Base-by-base conservation (phyloP, 2,113 vertebrate species). In the Sinocyclocheilus grahami region DNA sequence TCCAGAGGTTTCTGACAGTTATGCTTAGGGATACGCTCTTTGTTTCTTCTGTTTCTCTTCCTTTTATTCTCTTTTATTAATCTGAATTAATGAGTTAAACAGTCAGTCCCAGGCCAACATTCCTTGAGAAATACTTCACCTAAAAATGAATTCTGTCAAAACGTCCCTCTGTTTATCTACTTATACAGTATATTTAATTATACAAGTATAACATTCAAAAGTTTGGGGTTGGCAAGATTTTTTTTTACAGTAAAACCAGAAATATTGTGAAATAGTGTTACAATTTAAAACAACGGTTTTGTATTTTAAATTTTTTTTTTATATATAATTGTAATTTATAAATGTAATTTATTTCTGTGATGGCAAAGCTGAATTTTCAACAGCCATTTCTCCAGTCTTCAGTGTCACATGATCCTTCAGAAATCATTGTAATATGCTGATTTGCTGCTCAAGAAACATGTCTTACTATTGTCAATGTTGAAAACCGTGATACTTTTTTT, bases 21-120 rank as follows among this genome's bases (percentile, higher is more conserved):
- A 30, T 82, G 71, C 37, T 82, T 18, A 83, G 85, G 71, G 65
- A 86, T 79, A 12, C 2, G 18, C 24, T n/a, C 67, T 53, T 78
- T 82, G 62, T 87, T 87, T 77, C 60, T n/a, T 51, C 58, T 39
- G n/a, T 53, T 76, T 58, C 27, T 82, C 78, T 78, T 24, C 46
- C 42, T 63, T 77, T 77, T 77, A 27, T 74, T 42, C 79, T 42
- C 55, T 53, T 75, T 82, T 75, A 30, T 33, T 69, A 76, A 67
- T 65, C n/a, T 65, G 39, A 27, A 27, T 76, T 82, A 65, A 65
- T 82, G 78, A 82, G 78, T 53, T 48, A 69, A 62, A 65, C 55
- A 65, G 53, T 33, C 30, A 22, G 42, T 60, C 33, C n/a, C 48
- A 24, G 37, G 27, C 37, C 65, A 85, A 62, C 9, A 53, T 83